A percentile compares a stretch with the other conserved stretches of the same genome.
Conservation (phyloP, 2,888 invertebrate species). For the Mesorhabditis sp. region DNA sequence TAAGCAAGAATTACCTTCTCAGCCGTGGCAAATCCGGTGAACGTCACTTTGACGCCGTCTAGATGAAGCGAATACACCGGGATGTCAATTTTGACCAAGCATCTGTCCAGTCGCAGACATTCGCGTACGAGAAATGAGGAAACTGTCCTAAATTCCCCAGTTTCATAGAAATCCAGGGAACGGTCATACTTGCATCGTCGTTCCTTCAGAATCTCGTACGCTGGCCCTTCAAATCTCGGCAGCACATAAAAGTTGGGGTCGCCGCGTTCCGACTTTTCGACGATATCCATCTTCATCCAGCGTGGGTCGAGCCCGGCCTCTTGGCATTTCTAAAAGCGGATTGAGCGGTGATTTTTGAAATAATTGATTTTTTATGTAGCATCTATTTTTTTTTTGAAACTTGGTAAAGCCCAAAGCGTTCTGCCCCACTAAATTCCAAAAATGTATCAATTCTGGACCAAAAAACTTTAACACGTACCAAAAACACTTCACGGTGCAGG, state of each 20-base stretch:
- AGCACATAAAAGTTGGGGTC: background rate
- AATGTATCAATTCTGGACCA: too few relatives aligned
- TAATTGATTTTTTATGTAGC: too few relatives aligned
- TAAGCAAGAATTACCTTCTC: background rate
- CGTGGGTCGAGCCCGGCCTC: background rate
- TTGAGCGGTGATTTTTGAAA: background rate
- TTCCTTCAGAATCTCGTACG: background rate
- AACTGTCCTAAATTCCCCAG: too few relatives aligned
- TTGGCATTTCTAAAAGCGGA: background rate
- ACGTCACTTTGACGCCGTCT: background rate
- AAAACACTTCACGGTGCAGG: background rate
- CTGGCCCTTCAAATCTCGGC: background rate
- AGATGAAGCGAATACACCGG: background rate
- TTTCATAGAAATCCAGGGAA: too few relatives aligned
- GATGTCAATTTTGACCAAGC: background rate
- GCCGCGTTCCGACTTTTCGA: background rate
- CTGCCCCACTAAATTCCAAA: too few relatives aligned
- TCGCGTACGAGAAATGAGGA: background rate
- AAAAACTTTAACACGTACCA: background rate
- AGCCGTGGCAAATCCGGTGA: background rate
- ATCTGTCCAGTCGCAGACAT: background rate
- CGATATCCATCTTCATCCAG: background rate
- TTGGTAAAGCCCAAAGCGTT: too few relatives aligned
- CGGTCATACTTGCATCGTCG: background rate
- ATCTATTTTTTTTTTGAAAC: too few relatives aligned